Percentiles rank a stretch among this genome's conserved stretches.
These are phyloP conservation scores for Thamnaconus septentrionalis DNA, from an alignment of 2,113 vertebrate species.

Conservation along the genomic window DNA sequence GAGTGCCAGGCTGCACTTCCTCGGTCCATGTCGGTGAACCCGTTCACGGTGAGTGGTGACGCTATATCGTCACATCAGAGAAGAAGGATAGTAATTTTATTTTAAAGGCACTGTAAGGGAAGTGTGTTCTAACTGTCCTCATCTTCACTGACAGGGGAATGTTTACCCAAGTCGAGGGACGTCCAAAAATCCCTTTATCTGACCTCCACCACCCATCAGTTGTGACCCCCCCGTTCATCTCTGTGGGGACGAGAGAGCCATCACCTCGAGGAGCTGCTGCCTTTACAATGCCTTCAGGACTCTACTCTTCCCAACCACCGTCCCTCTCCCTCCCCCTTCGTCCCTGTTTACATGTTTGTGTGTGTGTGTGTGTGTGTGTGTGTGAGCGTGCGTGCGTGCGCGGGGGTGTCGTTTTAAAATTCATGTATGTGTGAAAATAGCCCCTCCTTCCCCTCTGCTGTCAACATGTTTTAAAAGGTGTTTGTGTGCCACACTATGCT, in stretches of 20 bases:
- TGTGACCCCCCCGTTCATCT: slow-evolving; percentile 5
- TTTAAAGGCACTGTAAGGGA: neutral
- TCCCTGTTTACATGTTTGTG: slow-evolving; percentile 59
- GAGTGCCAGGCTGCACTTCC: slow-evolving; percentile 73
- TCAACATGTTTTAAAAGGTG: slow-evolving; percentile 39
- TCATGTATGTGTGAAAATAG: slow-evolving; percentile 12
- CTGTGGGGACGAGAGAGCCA: slow-evolving; percentile 40
- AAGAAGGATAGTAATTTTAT: too few species aligned
- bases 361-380: slow-evolving; percentile 40
- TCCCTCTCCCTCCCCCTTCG: neutral
- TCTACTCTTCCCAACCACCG: slow-evolving; percentile 38
- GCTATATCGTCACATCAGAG: too few species aligned
- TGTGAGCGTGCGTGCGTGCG: neutral
- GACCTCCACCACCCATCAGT: slow-evolving; percentile 29
- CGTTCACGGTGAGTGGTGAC: slow-evolving; percentile 74
- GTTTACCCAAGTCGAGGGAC: slow-evolving; percentile 78
- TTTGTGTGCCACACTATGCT: slow-evolving; percentile 61
- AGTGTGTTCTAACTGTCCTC: neutral
- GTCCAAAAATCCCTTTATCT: slow-evolving; percentile 81
- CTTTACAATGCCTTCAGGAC: slow-evolving; percentile 71
- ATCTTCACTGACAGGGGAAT: slow-evolving; percentile 71
- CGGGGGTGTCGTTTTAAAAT: slow-evolving; percentile 13
- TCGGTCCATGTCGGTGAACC: slow-evolving; percentile 79
- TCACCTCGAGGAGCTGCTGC: slow-evolving; percentile 65
- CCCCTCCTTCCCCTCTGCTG: slow-evolving; percentile 7